Evolutionary conservation across 2,797 vertebrate species (phyloP).

Genomic region (Champsocephalus esox): DNA sequence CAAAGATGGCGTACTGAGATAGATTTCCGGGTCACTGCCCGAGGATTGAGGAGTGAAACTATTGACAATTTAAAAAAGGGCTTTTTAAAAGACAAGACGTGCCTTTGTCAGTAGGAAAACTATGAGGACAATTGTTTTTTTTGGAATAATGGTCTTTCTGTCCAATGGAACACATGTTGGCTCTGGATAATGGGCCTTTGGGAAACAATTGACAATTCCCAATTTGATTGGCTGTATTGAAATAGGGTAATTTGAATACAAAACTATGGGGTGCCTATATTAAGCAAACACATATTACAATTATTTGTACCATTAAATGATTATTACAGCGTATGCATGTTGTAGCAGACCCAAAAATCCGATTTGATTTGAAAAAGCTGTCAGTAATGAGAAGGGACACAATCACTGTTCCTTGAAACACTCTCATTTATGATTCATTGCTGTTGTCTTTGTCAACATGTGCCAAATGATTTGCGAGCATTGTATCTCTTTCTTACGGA

Average conservation of each 20-base stretch:
- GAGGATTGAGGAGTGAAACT: too few species aligned
- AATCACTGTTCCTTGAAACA: neutral
- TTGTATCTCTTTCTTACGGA: neutral
- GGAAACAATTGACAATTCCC: too few species aligned
- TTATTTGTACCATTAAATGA: neutral
- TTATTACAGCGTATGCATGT: neutral
- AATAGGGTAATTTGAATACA: neutral
- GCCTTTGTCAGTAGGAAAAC: too few species aligned
- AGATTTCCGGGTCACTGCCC: too few species aligned
- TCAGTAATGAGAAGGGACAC: neutral
- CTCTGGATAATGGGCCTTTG: too few species aligned
- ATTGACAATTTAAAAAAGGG: too few species aligned
- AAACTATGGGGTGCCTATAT: neutral
- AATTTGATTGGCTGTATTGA: neutral
- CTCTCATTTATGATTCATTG: neutral
- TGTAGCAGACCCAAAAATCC: neutral
- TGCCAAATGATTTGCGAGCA: neutral
- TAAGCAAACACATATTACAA: neutral
- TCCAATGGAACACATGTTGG: too few species aligned
- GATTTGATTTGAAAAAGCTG: neutral
- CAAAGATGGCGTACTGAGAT: too few species aligned
- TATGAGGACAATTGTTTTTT: too few species aligned
- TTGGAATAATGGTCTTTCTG: too few species aligned
- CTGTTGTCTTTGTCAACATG: neutral
- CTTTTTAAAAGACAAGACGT: too few species aligned